phyloP scores from a whole-genome alignment of 2,113 vertebrate species.

The Trematocara variabile region DNA sequence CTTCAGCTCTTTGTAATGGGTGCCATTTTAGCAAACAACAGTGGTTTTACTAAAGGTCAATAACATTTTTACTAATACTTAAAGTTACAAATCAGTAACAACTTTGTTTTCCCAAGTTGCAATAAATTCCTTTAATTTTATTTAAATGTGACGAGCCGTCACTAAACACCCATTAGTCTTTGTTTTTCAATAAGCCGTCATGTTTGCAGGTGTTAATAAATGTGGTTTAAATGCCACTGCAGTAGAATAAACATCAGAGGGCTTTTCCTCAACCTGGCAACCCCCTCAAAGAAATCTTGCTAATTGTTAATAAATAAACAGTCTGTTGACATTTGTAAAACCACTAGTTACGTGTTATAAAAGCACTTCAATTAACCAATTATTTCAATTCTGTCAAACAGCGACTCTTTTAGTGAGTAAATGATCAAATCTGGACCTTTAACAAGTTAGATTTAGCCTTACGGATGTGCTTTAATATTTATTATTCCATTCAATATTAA shows the following conservation, averaged over 20 bases:
- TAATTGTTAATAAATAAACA: neutral
- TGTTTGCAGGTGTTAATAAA: neutral
- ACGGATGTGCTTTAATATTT: conserved; percentile 10
- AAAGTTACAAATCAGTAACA: neutral
- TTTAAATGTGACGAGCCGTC: neutral
- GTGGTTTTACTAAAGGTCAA: neutral
- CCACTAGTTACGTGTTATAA: neutral
- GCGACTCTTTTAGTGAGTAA: neutral
- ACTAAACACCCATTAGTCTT: neutral
- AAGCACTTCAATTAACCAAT: neutral
- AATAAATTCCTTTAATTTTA: neutral
- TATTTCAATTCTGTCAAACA: neutral
- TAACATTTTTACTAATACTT: neutral
- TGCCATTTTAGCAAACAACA: neutral
- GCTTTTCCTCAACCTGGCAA: neutral
- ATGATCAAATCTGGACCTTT: neutral
- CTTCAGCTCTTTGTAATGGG: neutral
- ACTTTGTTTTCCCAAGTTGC: neutral
- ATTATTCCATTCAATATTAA: conserved; percentile 44
- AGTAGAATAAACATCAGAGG: neutral
- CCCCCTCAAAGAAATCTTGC: neutral
- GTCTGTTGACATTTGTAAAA: neutral
- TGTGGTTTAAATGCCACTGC: neutral
- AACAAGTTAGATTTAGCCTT: neutral
- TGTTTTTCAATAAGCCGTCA: neutral